Percentiles rank a stretch among this genome's conserved stretches.
phyloP scores from a whole-genome alignment of 2,797 vertebrate genomes.

The Neosilurus hyrtlii region DNA sequence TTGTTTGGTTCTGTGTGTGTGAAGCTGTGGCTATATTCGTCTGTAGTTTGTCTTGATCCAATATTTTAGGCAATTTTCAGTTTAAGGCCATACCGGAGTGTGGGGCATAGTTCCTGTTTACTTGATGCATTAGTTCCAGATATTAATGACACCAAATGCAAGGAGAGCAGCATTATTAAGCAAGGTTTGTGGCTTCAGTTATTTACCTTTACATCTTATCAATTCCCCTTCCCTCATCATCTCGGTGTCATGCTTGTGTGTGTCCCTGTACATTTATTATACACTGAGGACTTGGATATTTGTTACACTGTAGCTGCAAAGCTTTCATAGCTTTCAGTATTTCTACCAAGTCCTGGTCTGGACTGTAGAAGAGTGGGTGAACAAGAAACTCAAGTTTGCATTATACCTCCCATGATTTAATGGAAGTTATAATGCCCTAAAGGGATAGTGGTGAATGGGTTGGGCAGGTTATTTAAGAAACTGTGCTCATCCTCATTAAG shows the following conservation, averaged over 20 bases:
- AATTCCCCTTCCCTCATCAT: constrained; percentile 62
- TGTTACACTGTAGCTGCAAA: constrained; percentile 40
- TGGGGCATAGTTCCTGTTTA: constrained; percentile 64
- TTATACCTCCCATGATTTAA: constrained; percentile 50
- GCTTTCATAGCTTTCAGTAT: constrained; percentile 26
- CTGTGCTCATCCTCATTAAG: background rate
- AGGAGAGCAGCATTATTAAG: constrained; percentile 64
- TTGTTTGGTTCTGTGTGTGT: constrained; percentile 53
- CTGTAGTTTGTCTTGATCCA: constrained; percentile 61
- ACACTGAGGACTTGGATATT: too few relatives aligned
- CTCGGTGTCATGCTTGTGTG: constrained; percentile 59
- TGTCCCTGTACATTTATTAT: constrained; percentile 52
- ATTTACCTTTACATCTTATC: constrained; percentile 63
- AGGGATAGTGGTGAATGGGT: constrained; percentile 38
- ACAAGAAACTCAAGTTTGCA: constrained; percentile 40
- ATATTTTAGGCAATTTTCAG: constrained; percentile 64
- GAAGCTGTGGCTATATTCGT: constrained; percentile 58
- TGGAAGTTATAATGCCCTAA: constrained; percentile 42
- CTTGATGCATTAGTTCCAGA: constrained; percentile 65
- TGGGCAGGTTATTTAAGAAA: constrained; percentile 32
- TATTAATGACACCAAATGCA: constrained; percentile 63
- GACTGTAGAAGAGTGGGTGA: constrained; percentile 35
- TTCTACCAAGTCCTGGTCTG: constrained; percentile 41
- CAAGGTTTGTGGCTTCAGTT: constrained; percentile 67
- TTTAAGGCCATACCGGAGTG: constrained; percentile 63